Conservation (phyloP, 2,888 invertebrate genomes). For the Apodemia zela region DNA sequence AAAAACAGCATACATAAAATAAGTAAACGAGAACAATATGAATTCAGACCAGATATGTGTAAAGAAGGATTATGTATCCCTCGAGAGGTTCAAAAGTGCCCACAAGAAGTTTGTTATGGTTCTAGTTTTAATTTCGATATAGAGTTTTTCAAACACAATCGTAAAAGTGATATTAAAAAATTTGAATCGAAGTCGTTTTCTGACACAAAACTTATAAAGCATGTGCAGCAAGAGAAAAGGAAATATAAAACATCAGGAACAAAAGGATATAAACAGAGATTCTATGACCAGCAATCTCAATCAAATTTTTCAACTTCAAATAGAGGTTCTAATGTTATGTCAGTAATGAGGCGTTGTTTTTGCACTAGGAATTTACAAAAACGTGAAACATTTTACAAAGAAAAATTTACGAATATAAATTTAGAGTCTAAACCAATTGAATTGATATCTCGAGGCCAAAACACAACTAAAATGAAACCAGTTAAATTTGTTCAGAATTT, state of each 20-base stretch:
- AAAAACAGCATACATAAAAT: background rate
- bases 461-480: background rate
- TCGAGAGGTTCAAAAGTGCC: background rate
- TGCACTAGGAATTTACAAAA: conserved; percentile 25
- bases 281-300: background rate
- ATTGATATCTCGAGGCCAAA: conserved; percentile 28
- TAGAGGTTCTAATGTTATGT: background rate
- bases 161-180: background rate
- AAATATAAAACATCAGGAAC: background rate
- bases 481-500: conserved; percentile 25
- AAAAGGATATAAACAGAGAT: background rate
- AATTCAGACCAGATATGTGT: background rate
- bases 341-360: conserved; percentile 24
- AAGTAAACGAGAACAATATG: too few species aligned
- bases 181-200: background rate
- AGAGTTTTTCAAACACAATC: conserved; percentile 34
- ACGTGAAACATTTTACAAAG: conserved; percentile 3
- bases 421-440: conserved; percentile 25
- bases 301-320: background rate
- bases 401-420: conserved; percentile 13
- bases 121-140: conserved; percentile 36
- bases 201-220: conserved; percentile 5
- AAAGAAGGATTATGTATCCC: background rate
- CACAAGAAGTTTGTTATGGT: conserved; percentile 29
- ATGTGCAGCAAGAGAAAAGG: background rate